Evolutionary conservation across 2,797 vertebrate genomes (phyloP), one percentile per base, ranked within the genome.

Genomic region (Spheniscus humboldti): DNA sequence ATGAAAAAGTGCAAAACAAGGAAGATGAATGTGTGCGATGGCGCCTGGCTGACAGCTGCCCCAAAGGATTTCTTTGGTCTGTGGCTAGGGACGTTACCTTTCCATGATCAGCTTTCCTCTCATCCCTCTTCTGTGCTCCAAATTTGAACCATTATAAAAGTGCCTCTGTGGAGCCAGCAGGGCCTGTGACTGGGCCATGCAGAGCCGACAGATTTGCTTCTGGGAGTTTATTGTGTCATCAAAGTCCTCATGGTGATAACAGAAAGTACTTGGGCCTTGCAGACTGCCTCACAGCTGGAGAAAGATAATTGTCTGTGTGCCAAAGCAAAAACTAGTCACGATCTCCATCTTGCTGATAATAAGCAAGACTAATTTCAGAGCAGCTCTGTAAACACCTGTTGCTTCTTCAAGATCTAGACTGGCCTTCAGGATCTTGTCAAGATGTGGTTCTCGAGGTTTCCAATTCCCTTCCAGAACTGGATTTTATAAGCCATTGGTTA

Each of bases 131-230:
- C 89, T 85, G 69, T 76, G 73, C 83, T 95, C 87, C 87, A 95
- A 86, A 94, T 88, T 82, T 87, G 84, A 93, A 92, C 90, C 77
- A 68, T 95, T 95, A 43, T 66, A 60, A 87, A 98, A 98, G 97
- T 98, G 98, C 97, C 97, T 97, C 96, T 89, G 41, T 85, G 90
- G 82, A 96, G 72, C 64, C 75, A 84, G 71, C 71, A 73, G 66
- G 68, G 68, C 86, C 92, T 68, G 31, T 80, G 89, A 85, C 82
- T 86, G 68, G 91, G 35, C 87, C 67, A 12, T 35, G 84, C 37
- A 76, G 68, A 92, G 67, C 85, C 66, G 82, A 87, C 81, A 66
- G 67, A 88, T 94, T 75, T 90, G 55, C 83, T 92, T 95, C 82
- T 93, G 69, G 79, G 72, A 94, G n/a, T 85, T 81, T 68, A 31